Base-by-base conservation (phyloP, 2,797 vertebrate species). In the Kryptolebias ocellatus region DNA sequence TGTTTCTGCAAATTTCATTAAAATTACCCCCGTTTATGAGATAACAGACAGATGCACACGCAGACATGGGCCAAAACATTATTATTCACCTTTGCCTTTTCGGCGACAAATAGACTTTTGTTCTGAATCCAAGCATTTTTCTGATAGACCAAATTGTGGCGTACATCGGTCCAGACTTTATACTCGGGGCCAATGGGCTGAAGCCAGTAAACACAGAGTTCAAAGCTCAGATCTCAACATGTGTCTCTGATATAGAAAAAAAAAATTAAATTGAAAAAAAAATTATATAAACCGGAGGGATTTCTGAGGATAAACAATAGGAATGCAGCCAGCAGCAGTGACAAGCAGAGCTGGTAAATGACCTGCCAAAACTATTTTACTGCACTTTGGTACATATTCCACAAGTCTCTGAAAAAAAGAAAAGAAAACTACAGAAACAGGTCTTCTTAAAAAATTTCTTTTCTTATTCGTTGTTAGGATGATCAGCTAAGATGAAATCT, bases 151-250 rank as follows among this genome's bases (percentile, higher is more conserved):
- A 67, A 44, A 47, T 1, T 59, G 34, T 56, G 28, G 14, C 27
- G 14, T 16, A 60, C 45, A n/a, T 20, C 46, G 16, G 45, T 5
- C 45, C 55, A 55, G 45, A 44, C 39, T 18, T 24, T 2, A 47
- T 20, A 53, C 29, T 49, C 39, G 4, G 47, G 52, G 12, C 31
- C 55, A 17, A 24, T 0, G 0, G 20, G n/a, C 49, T 12, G 2
- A 47, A 28, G 31, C 18, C 34, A 31, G 42, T 24, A 24, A 28
- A 29, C 52, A 5, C 27, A 34, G 16, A 28, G 28, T 16, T 3
- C 53, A 37, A 46, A n/a, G 6, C 8, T 31, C 46, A 71, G 37
- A 45, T 17, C 17, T 76, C 10, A 20, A 71, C 51, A 64, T 74
- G 37, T 53, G 67, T 45, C 8, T 67, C 37, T 47, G 28, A 67